These are phyloP conservation scores for Augochlora pura DNA, from an alignment of 1,140 invertebrate species.

Conservation along the genomic window DNA sequence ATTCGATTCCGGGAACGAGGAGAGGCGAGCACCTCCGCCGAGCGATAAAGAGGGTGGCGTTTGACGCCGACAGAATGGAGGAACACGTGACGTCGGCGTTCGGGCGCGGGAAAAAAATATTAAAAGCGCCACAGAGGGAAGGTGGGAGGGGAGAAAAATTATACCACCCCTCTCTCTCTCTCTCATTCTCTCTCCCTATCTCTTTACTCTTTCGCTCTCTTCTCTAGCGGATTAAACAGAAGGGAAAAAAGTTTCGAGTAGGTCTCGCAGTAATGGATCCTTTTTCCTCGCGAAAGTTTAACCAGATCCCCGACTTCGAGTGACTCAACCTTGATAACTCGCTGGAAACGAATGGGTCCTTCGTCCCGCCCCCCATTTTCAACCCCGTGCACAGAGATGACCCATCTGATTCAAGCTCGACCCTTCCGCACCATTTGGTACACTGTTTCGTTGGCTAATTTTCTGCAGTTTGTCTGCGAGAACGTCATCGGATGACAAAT, in stretches of 20 bases:
- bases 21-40: constrained; percentile 23
- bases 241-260: constrained; percentile 28
- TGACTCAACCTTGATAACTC: constrained; percentile 15
- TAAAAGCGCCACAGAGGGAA: neutral
- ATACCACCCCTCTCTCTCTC: constrained; percentile 3
- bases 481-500: too few relatives aligned
- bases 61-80: constrained; percentile 28
- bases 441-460: too few relatives aligned
- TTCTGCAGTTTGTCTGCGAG: too few relatives aligned
- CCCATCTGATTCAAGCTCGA: too few relatives aligned
- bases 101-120: neutral
- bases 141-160: constrained; percentile 5
- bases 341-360: neutral
- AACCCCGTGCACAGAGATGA: neutral
- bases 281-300: constrained; percentile 23
- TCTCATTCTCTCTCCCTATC: too few relatives aligned
- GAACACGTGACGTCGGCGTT: constrained; percentile 18
- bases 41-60: constrained; percentile 24
- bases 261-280: constrained; percentile 31
- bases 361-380: neutral
- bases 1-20: constrained; percentile 50
- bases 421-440: too few relatives aligned
- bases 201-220: neutral
- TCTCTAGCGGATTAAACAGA: constrained; percentile 9
- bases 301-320: constrained; percentile 21